A percentile compares a stretch with the other conserved stretches of the same genome.
These are phyloP conservation scores for Aldabrachelys gigantea DNA, from an alignment of 2,113 vertebrate genomes.

Conservation along the genomic window DNA sequence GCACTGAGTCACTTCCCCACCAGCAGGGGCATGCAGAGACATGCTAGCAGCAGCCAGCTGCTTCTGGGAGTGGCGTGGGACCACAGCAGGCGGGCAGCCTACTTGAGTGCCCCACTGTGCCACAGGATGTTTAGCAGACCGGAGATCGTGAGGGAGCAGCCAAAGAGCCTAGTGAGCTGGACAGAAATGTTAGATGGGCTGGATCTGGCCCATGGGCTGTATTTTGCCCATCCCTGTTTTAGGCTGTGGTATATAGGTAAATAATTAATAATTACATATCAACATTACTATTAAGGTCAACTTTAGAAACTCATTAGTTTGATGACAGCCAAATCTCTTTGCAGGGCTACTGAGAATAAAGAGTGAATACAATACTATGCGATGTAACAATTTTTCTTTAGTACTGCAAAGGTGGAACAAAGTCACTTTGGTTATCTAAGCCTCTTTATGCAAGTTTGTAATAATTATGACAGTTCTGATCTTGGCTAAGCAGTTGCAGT, in stretches of 20 bases:
- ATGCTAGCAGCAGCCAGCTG: too few relatives aligned
- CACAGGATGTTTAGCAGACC: too few relatives aligned
- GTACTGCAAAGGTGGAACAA: background rate
- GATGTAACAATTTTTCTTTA: background rate
- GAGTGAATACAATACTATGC: background rate
- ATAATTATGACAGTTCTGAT: background rate
- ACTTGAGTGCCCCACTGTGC: too few relatives aligned
- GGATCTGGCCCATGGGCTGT: too few relatives aligned
- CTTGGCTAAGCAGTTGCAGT: background rate
- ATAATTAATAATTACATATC: background rate
- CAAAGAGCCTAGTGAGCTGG: too few relatives aligned
- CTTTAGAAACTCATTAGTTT: constrained; percentile 1
- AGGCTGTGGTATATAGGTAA: background rate
- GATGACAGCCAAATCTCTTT: accelerated
- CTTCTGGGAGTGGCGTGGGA: too few relatives aligned
- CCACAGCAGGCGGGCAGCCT: too few relatives aligned
- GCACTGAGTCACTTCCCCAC: too few relatives aligned
- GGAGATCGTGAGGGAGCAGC: too few relatives aligned
- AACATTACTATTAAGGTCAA: background rate
- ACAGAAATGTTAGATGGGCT: too few relatives aligned
- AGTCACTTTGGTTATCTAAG: background rate
- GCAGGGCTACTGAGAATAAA: background rate
- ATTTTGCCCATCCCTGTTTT: too few relatives aligned
- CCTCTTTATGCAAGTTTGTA: background rate
- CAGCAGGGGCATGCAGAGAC: too few relatives aligned